Evolutionary conservation across 2,888 invertebrate species (phyloP).

Genomic region (Catocala fraxini): DNA sequence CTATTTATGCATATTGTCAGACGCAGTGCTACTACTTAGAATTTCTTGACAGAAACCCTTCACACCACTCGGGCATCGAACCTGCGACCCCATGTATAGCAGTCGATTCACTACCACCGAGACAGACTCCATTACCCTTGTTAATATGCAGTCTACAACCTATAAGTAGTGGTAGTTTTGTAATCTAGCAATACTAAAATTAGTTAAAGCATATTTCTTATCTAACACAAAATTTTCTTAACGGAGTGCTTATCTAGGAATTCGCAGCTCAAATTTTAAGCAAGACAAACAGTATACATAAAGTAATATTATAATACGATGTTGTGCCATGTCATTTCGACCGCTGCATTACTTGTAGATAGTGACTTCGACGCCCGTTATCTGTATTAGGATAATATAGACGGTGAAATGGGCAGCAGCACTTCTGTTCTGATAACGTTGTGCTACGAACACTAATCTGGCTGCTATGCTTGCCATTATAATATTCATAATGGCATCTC

Average conservation of each 20-base stretch:
- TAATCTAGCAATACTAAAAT: too few relatives aligned
- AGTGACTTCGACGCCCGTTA: slow-evolving; percentile 6
- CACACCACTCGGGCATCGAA: too few relatives aligned
- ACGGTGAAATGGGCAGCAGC: slow-evolving; percentile 18
- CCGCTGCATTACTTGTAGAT: slow-evolving; percentile 13
- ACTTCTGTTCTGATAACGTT: slow-evolving; percentile 19
- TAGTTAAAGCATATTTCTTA: too few relatives aligned
- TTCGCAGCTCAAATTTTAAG: not conserved
- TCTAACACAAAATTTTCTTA: too few relatives aligned
- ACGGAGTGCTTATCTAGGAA: not conserved
- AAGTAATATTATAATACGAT: slow-evolving; percentile 4
- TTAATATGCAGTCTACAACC: too few relatives aligned
- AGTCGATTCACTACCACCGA: too few relatives aligned
- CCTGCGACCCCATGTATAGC: too few relatives aligned
- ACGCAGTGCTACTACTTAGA: too few relatives aligned
- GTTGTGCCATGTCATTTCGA: slow-evolving; percentile 1
- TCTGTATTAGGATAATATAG: slow-evolving; percentile 13
- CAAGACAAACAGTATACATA: not conserved
- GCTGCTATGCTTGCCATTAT: slow-evolving; percentile 15
- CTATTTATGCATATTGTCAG: too few relatives aligned
- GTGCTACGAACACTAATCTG: slow-evolving; percentile 19
- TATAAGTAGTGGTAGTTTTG: too few relatives aligned
- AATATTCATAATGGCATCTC: slow-evolving; percentile 10
- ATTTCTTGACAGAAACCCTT: too few relatives aligned
- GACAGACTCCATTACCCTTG: too few relatives aligned